Evolutionary conservation across 2,888 invertebrate genomes (phyloP).

Genomic region (Tolmerus cingulatus): DNA sequence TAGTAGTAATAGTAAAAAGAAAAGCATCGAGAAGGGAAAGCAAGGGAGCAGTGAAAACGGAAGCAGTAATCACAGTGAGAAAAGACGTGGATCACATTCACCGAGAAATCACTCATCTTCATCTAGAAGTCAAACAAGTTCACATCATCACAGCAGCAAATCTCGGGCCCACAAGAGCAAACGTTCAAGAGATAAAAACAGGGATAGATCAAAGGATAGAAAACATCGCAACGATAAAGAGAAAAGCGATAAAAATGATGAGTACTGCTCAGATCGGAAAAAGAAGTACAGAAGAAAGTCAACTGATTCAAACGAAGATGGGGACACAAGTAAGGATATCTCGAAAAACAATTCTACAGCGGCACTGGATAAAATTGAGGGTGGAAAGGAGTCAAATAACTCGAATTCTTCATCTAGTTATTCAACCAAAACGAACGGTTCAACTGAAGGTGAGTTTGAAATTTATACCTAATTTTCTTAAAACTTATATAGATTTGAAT

Average conservation of each 20-base stretch:
- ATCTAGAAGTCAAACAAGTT: background rate
- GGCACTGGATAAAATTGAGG: conserved; percentile 12
- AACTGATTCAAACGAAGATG: conserved; percentile 81
- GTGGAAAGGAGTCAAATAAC: background rate
- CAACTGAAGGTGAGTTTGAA: conserved; percentile 9
- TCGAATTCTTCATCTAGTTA: conserved; percentile 36
- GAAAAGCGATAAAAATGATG: conserved; percentile 68
- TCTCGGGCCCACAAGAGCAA: conserved; percentile 4
- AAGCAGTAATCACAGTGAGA: background rate
- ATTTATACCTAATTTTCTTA: too few species aligned
- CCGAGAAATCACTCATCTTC: background rate
- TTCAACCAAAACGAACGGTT: conserved; percentile 30
- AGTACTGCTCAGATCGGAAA: conserved; percentile 74
- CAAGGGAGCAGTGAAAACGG: background rate
- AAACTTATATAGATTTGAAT: too few species aligned
- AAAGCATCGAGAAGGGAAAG: background rate
- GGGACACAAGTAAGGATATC: conserved; percentile 62
- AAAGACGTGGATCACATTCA: background rate
- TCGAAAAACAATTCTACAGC: conserved; percentile 61
- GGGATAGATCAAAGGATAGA: conserved; percentile 51
- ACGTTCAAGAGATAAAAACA: background rate
- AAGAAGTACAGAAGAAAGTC: conserved; percentile 75
- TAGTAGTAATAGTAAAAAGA: background rate
- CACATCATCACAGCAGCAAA: background rate
- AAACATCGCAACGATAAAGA: conserved; percentile 59